Evolutionary conservation across 2,113 vertebrate species (phyloP), one percentile per base, ranked within the genome.

Genomic region (Crotalus tigris): DNA sequence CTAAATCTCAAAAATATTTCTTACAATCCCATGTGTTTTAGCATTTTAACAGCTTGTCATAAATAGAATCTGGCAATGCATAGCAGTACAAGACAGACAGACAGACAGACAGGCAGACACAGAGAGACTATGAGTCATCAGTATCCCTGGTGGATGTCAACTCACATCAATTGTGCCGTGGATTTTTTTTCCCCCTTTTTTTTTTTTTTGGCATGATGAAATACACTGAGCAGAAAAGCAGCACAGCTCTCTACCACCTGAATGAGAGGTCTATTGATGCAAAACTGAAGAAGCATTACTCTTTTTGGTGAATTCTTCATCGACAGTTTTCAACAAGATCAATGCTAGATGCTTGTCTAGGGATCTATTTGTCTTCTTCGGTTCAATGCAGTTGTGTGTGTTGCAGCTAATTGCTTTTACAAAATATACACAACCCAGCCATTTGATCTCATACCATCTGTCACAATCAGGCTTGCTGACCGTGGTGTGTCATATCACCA

Each of bases 21-120:
- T 6, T 39, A 89, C 87, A 89, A 0, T 88, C 87, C 86, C 88
- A 88, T 11, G 87, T 90, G 85, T 3, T 94, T 75, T 94, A 93
- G 87, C 93, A 81, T 94, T 91, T 24, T n/a, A 95, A 90, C 92
- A 93, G 1, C 24, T 0, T 91, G 89, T 39, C 89, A 49, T 33
- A n/a, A 92, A 26, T 53, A 93, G 92, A 24, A 44, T 26, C 87
- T 93, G 94, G 92, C 61, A 81, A 2, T 1, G 87, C 54, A 2
- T 39, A 54, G 91, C 92, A 64, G 46, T 23, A 1, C 0, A 13
- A 61, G 93, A 59, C 58, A 95, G 90, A 92, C 85, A 3, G 85
- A 49, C 26, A 95, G 53, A 91, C 29, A 58, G 57, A 6, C 57
- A 64, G 59, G 8, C 58, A 46, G 75, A 91, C 59, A 55, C 11